A percentile compares a stretch with the other conserved stretches of the same genome.
Conservation (phyloP, 2,888 invertebrate genomes). For the Plebejus anna region DNA sequence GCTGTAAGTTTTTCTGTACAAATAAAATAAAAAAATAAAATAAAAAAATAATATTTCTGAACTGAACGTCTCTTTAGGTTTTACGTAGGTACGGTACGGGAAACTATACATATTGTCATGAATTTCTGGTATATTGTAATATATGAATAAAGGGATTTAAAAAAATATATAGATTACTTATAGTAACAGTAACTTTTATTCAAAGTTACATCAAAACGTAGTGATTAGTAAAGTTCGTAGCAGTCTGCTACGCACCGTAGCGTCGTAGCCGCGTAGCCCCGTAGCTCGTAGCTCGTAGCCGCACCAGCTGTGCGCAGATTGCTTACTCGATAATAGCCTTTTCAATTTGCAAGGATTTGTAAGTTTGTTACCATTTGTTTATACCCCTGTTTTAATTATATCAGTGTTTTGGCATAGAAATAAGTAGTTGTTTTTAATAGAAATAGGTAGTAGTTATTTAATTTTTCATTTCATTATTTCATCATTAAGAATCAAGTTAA, state of each 20-base stretch:
- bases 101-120: no score
- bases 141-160: no score
- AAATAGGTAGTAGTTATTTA: no score
- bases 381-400: not conserved
- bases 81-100: no score
- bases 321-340: conserved; percentile 75
- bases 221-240: conserved; percentile 6
- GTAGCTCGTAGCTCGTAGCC: conserved; percentile 43
- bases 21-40: no score
- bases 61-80: no score
- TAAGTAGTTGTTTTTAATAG: not conserved
- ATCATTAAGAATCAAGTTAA: no score
- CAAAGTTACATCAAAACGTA: not conserved
- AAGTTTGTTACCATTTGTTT: conserved; percentile 36
- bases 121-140: no score
- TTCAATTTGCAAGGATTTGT: conserved; percentile 76
- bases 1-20: no score
- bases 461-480: no score
- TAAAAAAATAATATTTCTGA: no score
- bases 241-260: conserved; percentile 22
- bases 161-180: no score
- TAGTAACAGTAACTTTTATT: not conserved
- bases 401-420: not conserved
- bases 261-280: conserved; percentile 30
- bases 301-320: conserved; percentile 76